These are phyloP conservation scores for Aphrocallistes beatrix DNA, from an alignment of 37 sponge, comb jelly and placozoan genomes.

Conservation along the genomic window DNA sequence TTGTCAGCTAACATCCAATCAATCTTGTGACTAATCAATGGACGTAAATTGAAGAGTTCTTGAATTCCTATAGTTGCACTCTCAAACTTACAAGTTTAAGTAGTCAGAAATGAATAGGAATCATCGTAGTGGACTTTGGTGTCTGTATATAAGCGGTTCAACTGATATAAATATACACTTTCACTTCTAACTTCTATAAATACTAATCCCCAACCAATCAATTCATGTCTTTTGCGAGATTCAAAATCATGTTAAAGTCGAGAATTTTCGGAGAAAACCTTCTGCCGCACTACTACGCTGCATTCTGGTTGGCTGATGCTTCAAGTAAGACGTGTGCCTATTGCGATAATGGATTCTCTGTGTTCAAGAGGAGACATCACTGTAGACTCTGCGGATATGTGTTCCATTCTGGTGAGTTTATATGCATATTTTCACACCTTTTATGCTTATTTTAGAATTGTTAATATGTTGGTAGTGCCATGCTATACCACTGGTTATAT, in stretches of 20 bases:
- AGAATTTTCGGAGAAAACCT: not conserved
- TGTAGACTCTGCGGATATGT: not conserved
- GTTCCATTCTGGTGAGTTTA: not conserved
- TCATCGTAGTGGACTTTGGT: not conserved
- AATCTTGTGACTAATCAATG: no score
- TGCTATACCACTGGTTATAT: no score
- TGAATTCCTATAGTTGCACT: no score
- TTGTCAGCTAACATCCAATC: no score
- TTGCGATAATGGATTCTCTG: not conserved
- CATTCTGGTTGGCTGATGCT: not conserved
- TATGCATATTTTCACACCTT: not conserved
- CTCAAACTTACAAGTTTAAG: no score
- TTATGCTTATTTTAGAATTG: no score
- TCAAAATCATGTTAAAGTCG: constrained; percentile 10
- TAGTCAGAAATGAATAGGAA: not conserved
- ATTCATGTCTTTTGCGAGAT: not conserved
- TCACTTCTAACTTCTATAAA: not conserved
- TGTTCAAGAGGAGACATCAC: not conserved
- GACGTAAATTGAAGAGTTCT: no score
- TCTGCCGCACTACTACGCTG: not conserved
- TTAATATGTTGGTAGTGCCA: no score
- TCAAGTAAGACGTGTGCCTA: not conserved
- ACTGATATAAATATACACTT: not conserved
- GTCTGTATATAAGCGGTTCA: not conserved
- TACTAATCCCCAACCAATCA: not conserved